These are phyloP conservation scores for Sebastes goodei DNA, from an alignment of 2,797 vertebrate species.

Conservation along the genomic window DNA sequence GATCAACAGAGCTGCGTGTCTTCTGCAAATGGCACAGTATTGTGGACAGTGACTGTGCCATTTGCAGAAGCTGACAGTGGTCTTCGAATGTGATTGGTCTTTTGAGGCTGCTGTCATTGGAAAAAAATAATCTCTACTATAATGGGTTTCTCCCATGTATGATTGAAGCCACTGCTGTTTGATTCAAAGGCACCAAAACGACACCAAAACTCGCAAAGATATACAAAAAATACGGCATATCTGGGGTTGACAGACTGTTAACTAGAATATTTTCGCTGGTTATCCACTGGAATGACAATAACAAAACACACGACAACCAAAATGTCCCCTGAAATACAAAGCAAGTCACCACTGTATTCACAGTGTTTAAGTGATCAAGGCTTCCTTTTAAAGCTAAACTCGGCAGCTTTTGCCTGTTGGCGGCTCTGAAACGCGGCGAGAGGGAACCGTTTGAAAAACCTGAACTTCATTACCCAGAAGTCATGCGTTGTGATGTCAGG, in stretches of 20 bases:
- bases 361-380: slow-evolving; percentile 15
- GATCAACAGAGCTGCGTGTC: neutral
- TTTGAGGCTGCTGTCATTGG: neutral
- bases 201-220: neutral
- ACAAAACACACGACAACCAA: neutral
- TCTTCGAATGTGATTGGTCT: neutral
- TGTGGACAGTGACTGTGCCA: neutral
- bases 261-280: neutral
- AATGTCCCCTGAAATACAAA: slow-evolving; percentile 3
- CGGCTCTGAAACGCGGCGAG: slow-evolving; percentile 2
- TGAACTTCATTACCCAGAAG: slow-evolving; percentile 40
- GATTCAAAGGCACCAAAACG: neutral
- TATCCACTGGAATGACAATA: neutral
- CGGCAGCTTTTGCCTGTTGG: neutral
- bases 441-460: slow-evolving; percentile 24
- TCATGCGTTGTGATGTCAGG: slow-evolving; percentile 32
- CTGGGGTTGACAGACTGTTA: neutral
- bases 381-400: slow-evolving; percentile 21
- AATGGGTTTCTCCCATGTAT: neutral
- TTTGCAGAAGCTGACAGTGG: neutral
- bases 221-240: neutral
- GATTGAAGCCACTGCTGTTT: neutral
- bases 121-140: neutral
- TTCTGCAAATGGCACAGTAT: neutral
- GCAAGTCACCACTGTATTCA: neutral